Base-by-base conservation (phyloP, 2,113 vertebrate species). In the Danionella cerebrum region DNA sequence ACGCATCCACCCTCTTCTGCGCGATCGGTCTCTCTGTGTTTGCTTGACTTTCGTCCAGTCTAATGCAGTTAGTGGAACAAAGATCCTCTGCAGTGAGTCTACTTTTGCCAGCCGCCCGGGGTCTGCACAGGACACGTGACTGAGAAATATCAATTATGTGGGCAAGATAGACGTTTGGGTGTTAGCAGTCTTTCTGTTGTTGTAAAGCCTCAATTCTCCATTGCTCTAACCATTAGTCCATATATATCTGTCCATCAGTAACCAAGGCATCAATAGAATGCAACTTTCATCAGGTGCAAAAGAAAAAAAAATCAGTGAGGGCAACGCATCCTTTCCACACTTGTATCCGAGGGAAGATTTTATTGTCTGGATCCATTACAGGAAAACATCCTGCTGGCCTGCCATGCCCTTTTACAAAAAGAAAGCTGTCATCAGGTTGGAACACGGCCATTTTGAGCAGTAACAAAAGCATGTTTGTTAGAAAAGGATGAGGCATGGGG, bases 371-470 rank as follows among this genome's bases (percentile, higher is more conserved):
- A 44, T 44, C 24, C 39, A 60, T 60, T 19, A 60, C 39, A 31
- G 57, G 10, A 19, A 16, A 60, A 31, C 14, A 60, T 29, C 4
- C 29, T 38, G 27, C 62, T 55, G 48, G 51, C 50, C 42, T 19
- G 68, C 39, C 22, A 59, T 52, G 22, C 19, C 6, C 21, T 35
- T 31, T 44, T 51, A 65, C 8, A 57, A 71, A 14, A 55, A 27
- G 16, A 41, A 64, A 13, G 24, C 29, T 48, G 62, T 76, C 67
- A 76, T 42, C 14, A 38, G 48, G 48, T 68, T 68, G 69, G 71
- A 71, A 71, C 51, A 55, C 45, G 36, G 14, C 41, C 62, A 62
- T 78, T 74, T 48, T 69, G 29, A 53, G 31, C 29, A 29, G 31
- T 13, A 44, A 72, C 65, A 70, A 72, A 62, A 38, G 22, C 42